Base-by-base conservation (phyloP, 2,888 invertebrate genomes). In the Phalera bucephala region DNA sequence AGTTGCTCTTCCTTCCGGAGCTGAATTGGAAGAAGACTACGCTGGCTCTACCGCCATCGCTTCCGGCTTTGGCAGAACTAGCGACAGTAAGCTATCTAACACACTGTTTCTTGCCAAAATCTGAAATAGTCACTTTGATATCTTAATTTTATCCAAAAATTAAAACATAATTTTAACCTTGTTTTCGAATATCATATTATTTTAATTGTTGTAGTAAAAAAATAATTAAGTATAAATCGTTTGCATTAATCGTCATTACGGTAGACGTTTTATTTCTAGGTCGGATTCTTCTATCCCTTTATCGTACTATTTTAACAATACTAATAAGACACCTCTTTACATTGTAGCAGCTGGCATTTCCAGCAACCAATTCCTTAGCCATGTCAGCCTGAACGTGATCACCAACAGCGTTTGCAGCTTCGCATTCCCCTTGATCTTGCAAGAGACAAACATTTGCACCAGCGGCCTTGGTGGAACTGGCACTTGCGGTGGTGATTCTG, bases 401-500 rank as follows among this genome's bases (percentile, higher is more conserved):
- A 41, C 56, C 11, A 80, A 81, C 52, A 12, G 1, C 6, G 42
- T 41, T 1, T 82, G 82, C 53, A 37, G 43, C 0, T 0, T 29
- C 0, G 45, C 59, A 4, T 80, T 69, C 60, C 73, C 72, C 1
- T 2, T 60, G 3, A 19, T 63, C 25, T 6, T 82, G 2, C 71
- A 66, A 5, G 0, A 32, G 12, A 57, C 62, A 23, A 74, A 80
- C 56, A 62, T 81, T 37, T 80, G 71, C 11, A 29, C 29, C 8
- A 77, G 75, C 23, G 71, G 75, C 0, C 2, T 57, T 4, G 69
- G 67, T 2, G 64, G 68, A 1, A 17, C 30, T 3, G 48, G 69
- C 27, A 65, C 64, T 1, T 83, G 83, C 52, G 31, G 48, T 0
- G 82, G 83, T 1, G 83, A 83, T 44, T 84, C 83, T 11, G 82